Evolutionary conservation across 1,140 invertebrate genomes (phyloP), one percentile per base, ranked within the genome.

Genomic region (Aradophagus sp.): DNA sequence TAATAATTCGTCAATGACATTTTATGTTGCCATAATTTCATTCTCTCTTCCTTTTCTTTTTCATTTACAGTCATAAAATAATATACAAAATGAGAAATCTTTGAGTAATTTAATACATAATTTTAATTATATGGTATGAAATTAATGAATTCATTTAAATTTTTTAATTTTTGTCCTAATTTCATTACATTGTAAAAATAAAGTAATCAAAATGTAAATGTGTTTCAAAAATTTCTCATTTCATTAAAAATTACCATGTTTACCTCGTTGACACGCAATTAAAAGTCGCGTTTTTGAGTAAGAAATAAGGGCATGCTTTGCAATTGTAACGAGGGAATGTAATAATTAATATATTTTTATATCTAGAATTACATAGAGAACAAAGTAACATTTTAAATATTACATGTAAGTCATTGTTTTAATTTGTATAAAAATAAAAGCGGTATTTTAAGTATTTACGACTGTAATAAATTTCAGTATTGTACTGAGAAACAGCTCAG

Each of bases 11-110:
- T 72, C 35, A 53, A 23, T 45, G 41, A 75, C 59, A 69, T n/a
- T n/a, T n/a, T 69, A 66, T 35, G 74, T 76, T 76, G 74, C 74
- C 74, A 76, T 76, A 73, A n/a, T n/a, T n/a, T n/a, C n/a, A n/a
- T n/a, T n/a, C n/a, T n/a, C 34, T 58, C 38, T 48, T 73, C 58
- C 59, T 73, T 69, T 68, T 67, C 31, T 63, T 50, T 5, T 58
- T 16, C 13, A 52, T 35, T 39, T 56, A n/a, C 17, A 68, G 27
- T 67, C 53, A 56, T 52, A 44, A 35, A 26, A 38, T 1, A 55
- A 36, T 26, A 39, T 35, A 44, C 34, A 5, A 13, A 39, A 34
- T 59, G 63, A 52, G 63, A 14, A 45, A 59, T 59, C 59, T 59
- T 67, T 45, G 35, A 55, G 11, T 35, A 11, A 12, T 5, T 8